Conservation (phyloP, 2,888 invertebrate genomes). For the Metellina segmentata region DNA sequence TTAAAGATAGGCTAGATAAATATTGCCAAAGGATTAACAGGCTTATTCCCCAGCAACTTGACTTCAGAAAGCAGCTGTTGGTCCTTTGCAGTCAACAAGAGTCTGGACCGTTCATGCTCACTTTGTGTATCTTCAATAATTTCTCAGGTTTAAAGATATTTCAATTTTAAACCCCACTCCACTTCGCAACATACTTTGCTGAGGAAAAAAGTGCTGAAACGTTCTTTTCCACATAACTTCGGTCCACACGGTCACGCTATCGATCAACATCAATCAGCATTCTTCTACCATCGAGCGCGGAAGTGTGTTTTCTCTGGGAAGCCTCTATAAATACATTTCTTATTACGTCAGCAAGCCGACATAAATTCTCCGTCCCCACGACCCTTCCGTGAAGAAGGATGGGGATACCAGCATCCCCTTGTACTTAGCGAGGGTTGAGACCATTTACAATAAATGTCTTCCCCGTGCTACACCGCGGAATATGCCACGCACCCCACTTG, state of each 20-base stretch:
- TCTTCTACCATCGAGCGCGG: background rate
- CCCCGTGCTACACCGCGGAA: background rate
- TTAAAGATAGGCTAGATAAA: no score
- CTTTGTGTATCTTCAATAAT: no score
- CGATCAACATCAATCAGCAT: constrained; percentile 13
- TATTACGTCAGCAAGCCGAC: background rate
- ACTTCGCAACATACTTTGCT: no score
- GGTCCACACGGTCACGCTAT: background rate
- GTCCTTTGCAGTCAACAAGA: no score
- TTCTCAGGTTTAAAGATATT: no score
- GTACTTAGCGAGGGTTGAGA: background rate
- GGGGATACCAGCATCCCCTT: background rate
- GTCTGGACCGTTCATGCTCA: no score
- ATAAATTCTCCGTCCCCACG: constrained; percentile 13
- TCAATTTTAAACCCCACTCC: no score
- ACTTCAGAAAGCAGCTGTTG: no score
- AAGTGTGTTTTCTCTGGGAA: background rate
- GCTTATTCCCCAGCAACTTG: no score
- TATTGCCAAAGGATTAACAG: no score
- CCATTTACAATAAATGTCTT: constrained; percentile 32
- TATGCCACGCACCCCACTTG: constrained; percentile 13
- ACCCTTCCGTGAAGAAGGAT: background rate
- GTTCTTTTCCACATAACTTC: background rate
- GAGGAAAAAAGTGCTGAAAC: no score
- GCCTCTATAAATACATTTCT: constrained; percentile 21